Base-by-base conservation (phyloP, 1,140 invertebrate species). In the Conus betulinus region DNA sequence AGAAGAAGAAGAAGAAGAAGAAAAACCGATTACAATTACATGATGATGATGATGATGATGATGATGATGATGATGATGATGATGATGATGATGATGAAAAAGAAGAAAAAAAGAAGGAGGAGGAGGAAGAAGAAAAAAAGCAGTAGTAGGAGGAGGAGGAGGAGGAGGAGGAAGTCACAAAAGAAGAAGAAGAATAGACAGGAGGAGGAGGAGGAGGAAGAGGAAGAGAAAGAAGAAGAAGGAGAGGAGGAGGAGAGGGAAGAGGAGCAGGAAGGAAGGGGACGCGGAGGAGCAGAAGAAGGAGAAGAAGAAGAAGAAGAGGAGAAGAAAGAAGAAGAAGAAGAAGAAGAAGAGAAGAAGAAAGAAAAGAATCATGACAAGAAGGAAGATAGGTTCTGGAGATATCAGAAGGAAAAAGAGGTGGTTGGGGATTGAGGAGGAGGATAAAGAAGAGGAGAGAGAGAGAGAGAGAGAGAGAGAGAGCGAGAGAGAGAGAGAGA, bases 71-170 rank as follows among this genome's bases (percentile, higher is more conserved):
- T n/a, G n/a, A n/a, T n/a, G n/a, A n/a, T n/a, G n/a, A n/a, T n/a
- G n/a, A n/a, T n/a, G n/a, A n/a, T n/a, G n/a, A n/a, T n/a, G n/a
- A n/a, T n/a, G n/a, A 23, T 39, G 51, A 84, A 11, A 84, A 13
- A 67, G 53, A 86, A 27, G 10, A n/a, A 8, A 51, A 53, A n/a
- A 10, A 52, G 10, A 84, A 15, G 10, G 55, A 71, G 17, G 51
- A 57, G 63, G 67, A 71, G 84, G 74, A 8, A 87, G 85, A 87
- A 39, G 74, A 8, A 87, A 63, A 87, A 15, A 71, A 63, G 39
- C 6, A 87, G 85, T 71, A 63, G 74, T 57, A 74, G 60, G 39
- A 3, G 39, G 39, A 3, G 39, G 39, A 39, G 39, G 39, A 39
- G 3, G 39, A 39, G 39, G 39, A 3, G 39, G 39, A 39, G 39